Base-by-base conservation (phyloP, 2,888 invertebrate species). In the Ophion obscuratus region DNA sequence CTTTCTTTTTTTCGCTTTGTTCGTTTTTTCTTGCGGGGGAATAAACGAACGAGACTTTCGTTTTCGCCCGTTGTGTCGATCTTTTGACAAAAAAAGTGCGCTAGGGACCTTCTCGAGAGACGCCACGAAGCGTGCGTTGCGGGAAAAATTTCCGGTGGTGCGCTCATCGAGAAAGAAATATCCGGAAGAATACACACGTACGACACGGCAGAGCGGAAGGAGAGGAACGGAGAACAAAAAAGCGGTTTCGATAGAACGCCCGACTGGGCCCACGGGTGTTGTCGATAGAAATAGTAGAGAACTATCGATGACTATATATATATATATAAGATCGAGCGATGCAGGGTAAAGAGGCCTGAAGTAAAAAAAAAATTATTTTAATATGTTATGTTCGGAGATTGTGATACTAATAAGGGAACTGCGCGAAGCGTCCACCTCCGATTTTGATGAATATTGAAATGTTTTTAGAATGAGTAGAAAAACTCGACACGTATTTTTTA, bases 141-240 rank as follows among this genome's bases (percentile, higher is more conserved):
- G 11, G 27, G 61, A 74, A 36, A 61, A 73, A 73, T 59, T 62
- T 74, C 27, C 74, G 44, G 62, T 44, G 62, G 62, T 61, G 62
- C 74, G 62, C 61, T 62, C 67, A 59, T 61, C 70, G 64, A 79
- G 53, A 74, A 67, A 74, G 31, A 74, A 78, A 74, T 68, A 74
- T 74, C 24, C 73, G 67, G 68, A 44, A 59, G 57, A 80, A 67
- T 59, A 71, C 57, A 57, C 64, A 44, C 36, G 17, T 27, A 40
- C 40, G 27, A 67, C 57, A 61, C 59, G 36, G 3, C 24, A 36
- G 40, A 59, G 67, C n/a, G 59, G 40, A 74, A 64, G 73, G 76
- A 66, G 20, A 74, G 70, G 70, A 68, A 61, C 7, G 24, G 11
- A n/a, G 53, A 31, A 9, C 11, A 64, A 57, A 74, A 62, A 44